Conservation (phyloP, 2,113 vertebrate species). For the Raja brachyura region DNA sequence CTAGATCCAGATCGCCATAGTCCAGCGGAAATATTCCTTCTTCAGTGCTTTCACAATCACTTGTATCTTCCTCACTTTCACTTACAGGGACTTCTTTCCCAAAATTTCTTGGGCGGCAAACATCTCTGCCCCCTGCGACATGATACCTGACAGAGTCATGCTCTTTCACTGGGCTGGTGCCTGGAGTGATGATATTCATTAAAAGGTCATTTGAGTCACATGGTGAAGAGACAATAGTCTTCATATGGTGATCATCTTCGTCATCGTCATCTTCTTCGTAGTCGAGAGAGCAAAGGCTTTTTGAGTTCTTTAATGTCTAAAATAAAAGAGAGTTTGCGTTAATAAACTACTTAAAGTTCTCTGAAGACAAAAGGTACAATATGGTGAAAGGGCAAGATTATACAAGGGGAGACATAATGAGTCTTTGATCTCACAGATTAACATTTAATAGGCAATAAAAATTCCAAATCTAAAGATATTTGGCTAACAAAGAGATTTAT, state of each 20-base stretch:
- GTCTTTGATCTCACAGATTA: background rate
- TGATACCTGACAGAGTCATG: conserved; percentile 46
- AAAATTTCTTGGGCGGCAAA: conserved; percentile 49
- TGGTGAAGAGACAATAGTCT: conserved; percentile 59
- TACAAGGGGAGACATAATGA: background rate
- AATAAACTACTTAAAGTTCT: background rate
- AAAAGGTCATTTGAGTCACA: conserved; percentile 56
- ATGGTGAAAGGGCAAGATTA: background rate
- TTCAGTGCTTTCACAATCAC: conserved; percentile 58
- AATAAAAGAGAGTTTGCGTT: conserved; percentile 43
- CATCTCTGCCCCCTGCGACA: conserved; percentile 39
- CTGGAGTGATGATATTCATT: conserved; percentile 49
- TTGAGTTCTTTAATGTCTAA: conserved; percentile 67
- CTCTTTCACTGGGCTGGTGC: conserved; percentile 53
- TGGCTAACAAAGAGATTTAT: background rate
- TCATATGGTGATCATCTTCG: conserved; percentile 50
- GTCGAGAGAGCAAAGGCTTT: conserved; percentile 66
- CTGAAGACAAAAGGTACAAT: background rate
- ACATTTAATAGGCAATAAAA: background rate
- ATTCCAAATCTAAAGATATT: background rate
- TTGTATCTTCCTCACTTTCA: conserved; percentile 53
- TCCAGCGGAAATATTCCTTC: conserved; percentile 54
- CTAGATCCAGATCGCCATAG: conserved; percentile 61
- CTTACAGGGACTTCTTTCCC: conserved; percentile 45
- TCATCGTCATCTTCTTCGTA: conserved; percentile 48